phyloP scores from a whole-genome alignment of 2,888 invertebrate genomes.

The Syrphus vitripennis region DNA sequence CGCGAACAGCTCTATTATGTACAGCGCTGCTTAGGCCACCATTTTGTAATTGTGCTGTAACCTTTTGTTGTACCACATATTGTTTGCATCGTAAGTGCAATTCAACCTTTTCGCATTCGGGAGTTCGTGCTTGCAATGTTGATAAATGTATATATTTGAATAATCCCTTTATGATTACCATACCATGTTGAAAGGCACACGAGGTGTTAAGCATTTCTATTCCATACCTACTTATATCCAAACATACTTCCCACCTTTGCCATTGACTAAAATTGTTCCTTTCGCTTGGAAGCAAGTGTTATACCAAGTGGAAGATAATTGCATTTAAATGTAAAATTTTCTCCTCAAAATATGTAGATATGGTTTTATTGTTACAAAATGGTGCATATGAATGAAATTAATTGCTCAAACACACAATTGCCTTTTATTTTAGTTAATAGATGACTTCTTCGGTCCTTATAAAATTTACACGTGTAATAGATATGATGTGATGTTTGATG shows the following conservation, averaged over 20 bases:
- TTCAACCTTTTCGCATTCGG: not conserved
- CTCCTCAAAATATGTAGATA: conserved; percentile 29
- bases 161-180: conserved; percentile 52
- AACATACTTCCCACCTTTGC: no score
- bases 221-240: no score
- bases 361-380: conserved; percentile 45
- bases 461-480: no score
- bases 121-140: not conserved
- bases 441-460: no score
- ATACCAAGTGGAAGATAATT: conserved; percentile 33
- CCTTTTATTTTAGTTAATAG: not conserved
- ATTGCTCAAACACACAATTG: not conserved
- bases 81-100: conserved; percentile 59
- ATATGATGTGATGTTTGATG: no score
- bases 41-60: not conserved
- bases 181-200: conserved; percentile 23
- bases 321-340: conserved; percentile 45
- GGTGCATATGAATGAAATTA: conserved; percentile 1
- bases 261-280: conserved; percentile 21
- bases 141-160: conserved; percentile 31
- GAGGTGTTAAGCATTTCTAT: conserved; percentile 45
- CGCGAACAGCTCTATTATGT: no score
- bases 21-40: not conserved
- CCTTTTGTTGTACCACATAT: conserved; percentile 18
- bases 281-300: not conserved